Base-by-base conservation (phyloP, 2,113 vertebrate species). In the Nettapus auritus region DNA sequence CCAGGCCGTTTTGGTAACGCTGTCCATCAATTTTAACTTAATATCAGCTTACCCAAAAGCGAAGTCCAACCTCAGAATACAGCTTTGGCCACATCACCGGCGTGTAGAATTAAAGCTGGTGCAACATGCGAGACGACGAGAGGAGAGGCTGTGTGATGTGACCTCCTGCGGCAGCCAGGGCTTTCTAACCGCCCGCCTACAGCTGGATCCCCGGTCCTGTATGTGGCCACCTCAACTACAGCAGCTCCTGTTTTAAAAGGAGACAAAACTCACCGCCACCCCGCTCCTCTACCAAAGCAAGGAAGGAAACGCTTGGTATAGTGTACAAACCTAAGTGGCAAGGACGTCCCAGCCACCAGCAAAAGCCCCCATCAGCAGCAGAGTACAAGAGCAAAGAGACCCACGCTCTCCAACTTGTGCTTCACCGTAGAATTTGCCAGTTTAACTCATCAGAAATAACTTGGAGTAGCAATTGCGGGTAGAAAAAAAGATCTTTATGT, bases 61-160 rank as follows among this genome's bases (percentile, higher is more conserved):
- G 9, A 90, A 91, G 84, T 42, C 46, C 59, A 67, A 82, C 87
- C 87, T 91, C 87, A 91, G 89, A 95, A 82, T 52, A 50, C 56
- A 52, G 63, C 55, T 94, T 59, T 69, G 78, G 78, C 95, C 78
- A 79, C 70, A 88, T 26, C 55, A 82, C 59, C 69, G 62, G 75
- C 85, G 70, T 9, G 29, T 15, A 46, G 77, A 93, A 93, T 69
- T 62, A 77, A 91, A 88, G 81, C 20, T 80, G 40, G 16, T 13
- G 57, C 75, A 59, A 14, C 25, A 77, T 1, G 8, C 48, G 13
- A 29, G 20, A 55, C 36, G 75, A 82, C 46, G 50, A 71, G 48
- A 81, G 73, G 77, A 62, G 34, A 71, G 74, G 60, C 52, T 64
- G 10, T 29, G 77, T 6, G 25, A 80, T 75, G 86, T 64, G 84